Base-by-base conservation (phyloP, 2,113 vertebrate species). In the Thinocorus orbignyianus region DNA sequence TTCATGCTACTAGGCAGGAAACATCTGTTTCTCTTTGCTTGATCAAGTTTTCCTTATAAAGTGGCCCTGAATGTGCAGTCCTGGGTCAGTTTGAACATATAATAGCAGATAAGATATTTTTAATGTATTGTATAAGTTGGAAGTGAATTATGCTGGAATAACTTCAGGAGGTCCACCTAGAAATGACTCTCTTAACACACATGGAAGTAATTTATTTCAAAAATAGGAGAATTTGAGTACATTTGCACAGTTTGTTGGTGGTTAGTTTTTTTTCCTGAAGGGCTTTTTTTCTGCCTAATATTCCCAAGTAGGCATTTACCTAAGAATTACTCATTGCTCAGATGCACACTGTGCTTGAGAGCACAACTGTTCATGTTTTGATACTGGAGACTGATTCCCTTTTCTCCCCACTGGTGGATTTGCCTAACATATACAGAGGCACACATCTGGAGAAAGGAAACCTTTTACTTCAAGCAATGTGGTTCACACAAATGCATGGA, bases 21-120 rank as follows among this genome's bases (percentile, higher is more conserved):
- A 96, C 93, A 96, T 91, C 96, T 95, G 94, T 80, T 95, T 95
- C 93, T 95, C 81, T 93, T 79, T 70, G 66, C 62, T 93, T 28
- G 49, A 91, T 33, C 7, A 77, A 94, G 49, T 96, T 90, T 95
- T 87, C 74, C 70, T 95, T 91, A 88, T 70, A 51, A 90, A 95
- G 74, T 76, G 48, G 76, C 80, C 94, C 74, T 96, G 49, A 88
- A 88, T 80, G 76, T 85, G 73, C 62, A 95, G 46, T 79, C 71
- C 58, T 94, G 84, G 74, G 87, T 91, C 87, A 91, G 20, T 66
- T 58, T 92, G 93, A 55, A 87, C 87, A 70, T 77, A 73, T 25
- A 88, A 42, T 80, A 93, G 71, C 58, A 88, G 49, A 92, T 65
- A 86, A 93, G 83, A 52, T 94, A 90, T 92, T 92, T 95, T 86